Percentiles rank a stretch among this genome's conserved stretches.
Conservation (phyloP, 2,113 vertebrate genomes). For the Toxotes jaculatrix region DNA sequence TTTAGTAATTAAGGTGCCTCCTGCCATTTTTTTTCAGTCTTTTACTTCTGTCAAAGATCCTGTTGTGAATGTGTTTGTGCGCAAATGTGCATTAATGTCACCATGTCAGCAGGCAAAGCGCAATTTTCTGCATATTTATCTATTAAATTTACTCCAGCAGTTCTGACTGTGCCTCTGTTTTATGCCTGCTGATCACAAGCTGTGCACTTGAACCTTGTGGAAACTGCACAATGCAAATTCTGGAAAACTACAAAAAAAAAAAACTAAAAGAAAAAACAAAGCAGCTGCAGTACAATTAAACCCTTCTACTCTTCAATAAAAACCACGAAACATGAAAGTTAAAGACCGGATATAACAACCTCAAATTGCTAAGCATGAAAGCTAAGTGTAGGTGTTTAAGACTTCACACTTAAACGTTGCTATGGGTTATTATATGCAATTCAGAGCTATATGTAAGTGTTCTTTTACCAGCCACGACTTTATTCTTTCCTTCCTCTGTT, state of each 20-base stretch:
- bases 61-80: neutral
- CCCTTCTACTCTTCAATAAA: constrained; percentile 1
- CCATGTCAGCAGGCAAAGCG: neutral
- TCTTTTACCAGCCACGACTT: neutral
- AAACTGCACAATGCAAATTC: neutral
- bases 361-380: neutral
- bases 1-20: neutral
- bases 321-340: neutral
- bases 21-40: neutral
- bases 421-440: neutral
- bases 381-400: constrained; percentile 8
- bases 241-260: too few relatives aligned
- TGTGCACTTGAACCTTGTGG: neutral
- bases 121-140: neutral
- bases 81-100: neutral
- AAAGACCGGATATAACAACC: neutral
- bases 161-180: neutral
- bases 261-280: neutral
- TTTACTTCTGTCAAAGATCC: neutral
- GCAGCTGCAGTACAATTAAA: neutral
- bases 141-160: neutral
- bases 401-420: neutral
- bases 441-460: neutral
- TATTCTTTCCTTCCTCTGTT: neutral
- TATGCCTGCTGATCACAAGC: neutral